A percentile compares a stretch with the other conserved stretches of the same genome.
Conservation (phyloP, 2,888 invertebrate genomes). For the Oxyscelio sp. region DNA sequence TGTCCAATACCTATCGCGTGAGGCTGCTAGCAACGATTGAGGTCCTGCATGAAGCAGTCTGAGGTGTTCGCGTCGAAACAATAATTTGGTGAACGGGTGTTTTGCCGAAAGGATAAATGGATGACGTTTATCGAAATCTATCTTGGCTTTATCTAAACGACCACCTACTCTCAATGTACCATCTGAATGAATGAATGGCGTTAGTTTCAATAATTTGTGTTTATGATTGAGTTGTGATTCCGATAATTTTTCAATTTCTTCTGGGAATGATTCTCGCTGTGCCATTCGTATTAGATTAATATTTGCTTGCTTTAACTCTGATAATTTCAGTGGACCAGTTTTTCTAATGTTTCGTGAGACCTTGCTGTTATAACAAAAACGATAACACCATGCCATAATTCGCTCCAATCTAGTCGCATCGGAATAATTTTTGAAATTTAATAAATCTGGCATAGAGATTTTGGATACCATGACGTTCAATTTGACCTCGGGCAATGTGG, state of each 20-base stretch:
- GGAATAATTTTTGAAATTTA: background rate
- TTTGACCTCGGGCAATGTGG: background rate
- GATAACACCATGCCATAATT: background rate
- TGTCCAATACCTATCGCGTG: too few relatives aligned
- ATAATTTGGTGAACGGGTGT: too few relatives aligned
- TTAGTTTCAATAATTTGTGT: background rate
- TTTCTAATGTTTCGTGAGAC: background rate
- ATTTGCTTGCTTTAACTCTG: background rate
- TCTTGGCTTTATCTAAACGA: too few relatives aligned
- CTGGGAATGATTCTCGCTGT: slow-evolving; percentile 4
- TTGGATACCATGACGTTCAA: background rate
- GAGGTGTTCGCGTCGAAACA: too few relatives aligned
- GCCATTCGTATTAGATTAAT: background rate
- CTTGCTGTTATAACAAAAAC: background rate
- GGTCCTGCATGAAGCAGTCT: too few relatives aligned
- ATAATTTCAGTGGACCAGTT: background rate
- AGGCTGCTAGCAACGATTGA: too few relatives aligned
- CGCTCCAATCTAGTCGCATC: background rate
- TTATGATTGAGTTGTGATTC: background rate
- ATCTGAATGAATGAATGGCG: slow-evolving; percentile 59
- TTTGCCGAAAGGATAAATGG: too few relatives aligned
- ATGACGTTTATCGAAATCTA: too few relatives aligned
- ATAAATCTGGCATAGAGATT: background rate
- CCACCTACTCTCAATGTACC: slow-evolving; percentile 68
- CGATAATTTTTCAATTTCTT: background rate